These are phyloP conservation scores for Odontothrips loti DNA, from an alignment of 2,888 invertebrate species.

Conservation along the genomic window DNA sequence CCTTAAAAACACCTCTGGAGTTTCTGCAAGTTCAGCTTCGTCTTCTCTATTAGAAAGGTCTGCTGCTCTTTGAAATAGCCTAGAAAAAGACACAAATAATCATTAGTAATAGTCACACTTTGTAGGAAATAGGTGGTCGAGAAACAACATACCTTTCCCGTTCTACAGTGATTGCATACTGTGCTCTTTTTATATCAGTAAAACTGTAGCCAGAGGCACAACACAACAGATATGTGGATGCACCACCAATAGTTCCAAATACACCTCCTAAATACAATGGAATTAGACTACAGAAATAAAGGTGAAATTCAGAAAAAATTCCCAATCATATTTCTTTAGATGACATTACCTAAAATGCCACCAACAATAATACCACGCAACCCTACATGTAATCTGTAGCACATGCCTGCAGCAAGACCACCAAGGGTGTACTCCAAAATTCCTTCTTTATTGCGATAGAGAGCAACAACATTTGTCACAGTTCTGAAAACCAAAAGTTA, in stretches of 20 bases:
- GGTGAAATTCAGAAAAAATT: neutral
- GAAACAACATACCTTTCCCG: neutral
- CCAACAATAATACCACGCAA: conserved; percentile 30
- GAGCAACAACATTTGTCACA: conserved; percentile 59
- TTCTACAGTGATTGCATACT: neutral
- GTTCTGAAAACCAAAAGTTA: conserved; percentile 49
- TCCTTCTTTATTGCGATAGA: conserved; percentile 63
- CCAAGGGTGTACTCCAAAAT: conserved; percentile 62
- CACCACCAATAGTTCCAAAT: neutral
- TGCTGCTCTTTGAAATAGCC: neutral
- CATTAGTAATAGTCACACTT: neutral
- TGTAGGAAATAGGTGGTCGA: neutral
- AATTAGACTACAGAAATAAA: neutral
- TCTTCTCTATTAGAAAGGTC: neutral
- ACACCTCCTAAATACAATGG: neutral
- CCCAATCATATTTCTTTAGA: neutral
- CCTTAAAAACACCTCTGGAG: neutral
- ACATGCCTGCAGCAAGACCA: conserved; percentile 59
- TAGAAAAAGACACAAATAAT: neutral
- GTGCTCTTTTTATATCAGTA: neutral
- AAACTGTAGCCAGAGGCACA: neutral
- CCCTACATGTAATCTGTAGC: conserved; percentile 66
- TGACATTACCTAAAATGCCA: neutral
- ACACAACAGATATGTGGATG: neutral
- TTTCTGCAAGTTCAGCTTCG: neutral